These are phyloP conservation scores for Bursaphelenchus okinawaensis DNA, from an alignment of 2,888 invertebrate genomes.

Conservation along the genomic window DNA sequence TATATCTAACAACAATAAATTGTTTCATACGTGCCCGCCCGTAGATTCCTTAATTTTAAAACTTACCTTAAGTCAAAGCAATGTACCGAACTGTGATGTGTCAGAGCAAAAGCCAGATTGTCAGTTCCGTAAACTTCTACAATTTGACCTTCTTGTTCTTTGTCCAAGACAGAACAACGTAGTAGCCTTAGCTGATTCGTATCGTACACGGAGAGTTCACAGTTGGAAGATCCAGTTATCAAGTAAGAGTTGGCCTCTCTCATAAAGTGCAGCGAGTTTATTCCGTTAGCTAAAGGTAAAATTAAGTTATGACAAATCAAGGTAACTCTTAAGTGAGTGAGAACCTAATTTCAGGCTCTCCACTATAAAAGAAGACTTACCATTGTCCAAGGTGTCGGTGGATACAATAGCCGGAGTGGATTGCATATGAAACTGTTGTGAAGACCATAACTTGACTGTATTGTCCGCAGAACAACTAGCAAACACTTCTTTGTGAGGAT, in stretches of 20 bases:
- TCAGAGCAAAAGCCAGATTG: constrained; percentile 34
- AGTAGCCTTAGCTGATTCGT: constrained; percentile 24
- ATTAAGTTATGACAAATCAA: background rate
- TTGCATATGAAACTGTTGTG: constrained; percentile 31
- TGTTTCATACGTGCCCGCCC: too few relatives aligned
- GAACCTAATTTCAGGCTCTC: constrained; percentile 9
- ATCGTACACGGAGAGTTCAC: constrained; percentile 24
- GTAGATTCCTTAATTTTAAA: constrained; percentile 7
- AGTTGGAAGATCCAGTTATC: constrained; percentile 22
- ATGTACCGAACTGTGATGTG: constrained; percentile 47
- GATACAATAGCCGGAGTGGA: constrained; percentile 32
- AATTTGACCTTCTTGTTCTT: constrained; percentile 26
- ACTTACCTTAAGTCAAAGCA: constrained; percentile 41
- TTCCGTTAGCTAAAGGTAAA: constrained; percentile 23
- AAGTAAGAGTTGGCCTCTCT: constrained; percentile 24
- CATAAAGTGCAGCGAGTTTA: constrained; percentile 32
- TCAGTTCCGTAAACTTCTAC: constrained; percentile 27
- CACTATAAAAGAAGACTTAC: too few relatives aligned
- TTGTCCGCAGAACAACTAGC: constrained; percentile 39
- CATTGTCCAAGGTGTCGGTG: constrained; percentile 19
- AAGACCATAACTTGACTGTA: constrained; percentile 37
- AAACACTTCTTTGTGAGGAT: constrained; percentile 32
- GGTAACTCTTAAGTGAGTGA: background rate
- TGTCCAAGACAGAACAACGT: constrained; percentile 26
- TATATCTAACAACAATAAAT: too few relatives aligned